A percentile compares a stretch with the other conserved stretches of the same genome.
These are phyloP conservation scores for Pomacea canaliculata DNA, from an alignment of 2,888 invertebrate genomes.

Conservation along the genomic window DNA sequence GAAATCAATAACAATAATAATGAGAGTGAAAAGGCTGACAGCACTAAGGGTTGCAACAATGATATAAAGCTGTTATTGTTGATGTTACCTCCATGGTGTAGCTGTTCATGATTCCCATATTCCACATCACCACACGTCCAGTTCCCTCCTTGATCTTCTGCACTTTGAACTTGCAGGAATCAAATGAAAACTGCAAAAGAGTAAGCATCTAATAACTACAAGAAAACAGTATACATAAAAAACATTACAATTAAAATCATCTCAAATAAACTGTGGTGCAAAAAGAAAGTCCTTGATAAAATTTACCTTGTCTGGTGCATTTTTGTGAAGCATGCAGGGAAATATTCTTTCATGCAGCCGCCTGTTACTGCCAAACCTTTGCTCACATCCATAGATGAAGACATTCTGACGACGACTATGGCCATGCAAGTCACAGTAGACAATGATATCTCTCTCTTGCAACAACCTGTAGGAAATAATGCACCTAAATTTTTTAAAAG, in stretches of 20 bases:
- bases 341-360: slow-evolving; percentile 92
- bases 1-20: too few species aligned
- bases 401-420: slow-evolving; percentile 69
- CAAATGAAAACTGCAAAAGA: slow-evolving; percentile 84
- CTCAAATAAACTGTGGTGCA: neutral
- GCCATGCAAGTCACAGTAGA: slow-evolving; percentile 70
- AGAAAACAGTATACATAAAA: neutral
- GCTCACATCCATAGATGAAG: slow-evolving; percentile 70
- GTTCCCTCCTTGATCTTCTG: slow-evolving; percentile 95
- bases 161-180: slow-evolving; percentile 92
- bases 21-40: too few species aligned
- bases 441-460: slow-evolving; percentile 66
- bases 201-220: neutral
- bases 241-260: neutral
- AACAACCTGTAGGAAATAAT: slow-evolving; percentile 50
- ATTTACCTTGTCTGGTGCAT: slow-evolving; percentile 64
- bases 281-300: neutral
- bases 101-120: slow-evolving; percentile 93
- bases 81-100: slow-evolving; percentile 84
- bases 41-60: too few species aligned
- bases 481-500: neutral
- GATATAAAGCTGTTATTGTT: too few species aligned
- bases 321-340: slow-evolving; percentile 83
- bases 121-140: slow-evolving; percentile 93
- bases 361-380: slow-evolving; percentile 78